Base-by-base conservation (phyloP, 37 sponge, comb jelly and placozoan genomes). In the Chondrosia reniformis region DNA sequence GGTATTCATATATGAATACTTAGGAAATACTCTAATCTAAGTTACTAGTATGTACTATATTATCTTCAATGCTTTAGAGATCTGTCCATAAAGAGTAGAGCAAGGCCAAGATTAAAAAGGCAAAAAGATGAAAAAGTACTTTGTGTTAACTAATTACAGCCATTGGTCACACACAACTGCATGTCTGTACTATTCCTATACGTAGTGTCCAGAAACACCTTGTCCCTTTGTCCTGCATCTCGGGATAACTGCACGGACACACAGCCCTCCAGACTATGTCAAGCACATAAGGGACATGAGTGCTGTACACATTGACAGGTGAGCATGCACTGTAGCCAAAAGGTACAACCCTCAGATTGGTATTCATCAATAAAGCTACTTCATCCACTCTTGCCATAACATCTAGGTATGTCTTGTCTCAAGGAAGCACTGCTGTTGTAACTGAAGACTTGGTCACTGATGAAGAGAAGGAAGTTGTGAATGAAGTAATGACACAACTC, bases 211-310 rank as follows among this genome's bases (percentile, higher is more conserved):
- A 6, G 43, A 19, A 0, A 83, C 87, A 32, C 95, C 92, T 19
- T 40, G 65, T 25, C 79, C 83, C 24, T 64, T 63, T 6, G 0
- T 67, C 41, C 83, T 94, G 1, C 84, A 83, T 42, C 80, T 94
- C 25, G 83, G 89, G 10, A 65, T 94, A 49, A 87, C 44, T 3
- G 95, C 89, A 13, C 46, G 78, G 39, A 91, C 86, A 54, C 76
- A 86, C 67, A 59, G 89, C 55, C 66, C 91, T 15, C 21, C 86
- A 12, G 95, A 94, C 84, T 94, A 85, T 79, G 59, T 25, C 72
- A 34, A 25, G 31, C 43, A 85, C 22, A 67, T 77, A 55, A 67
- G 55, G 24, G 62, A 83, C 67, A 45, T 81, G 39, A 67, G 80
- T 30, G 55, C 17, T 2, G 78, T 85, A 55, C 58, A 43, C 63